Percentiles rank a stretch among this genome's conserved stretches.
These are phyloP conservation scores for Cheilosia variabilis DNA, from an alignment of 2,888 invertebrate species.

Conservation along the genomic window DNA sequence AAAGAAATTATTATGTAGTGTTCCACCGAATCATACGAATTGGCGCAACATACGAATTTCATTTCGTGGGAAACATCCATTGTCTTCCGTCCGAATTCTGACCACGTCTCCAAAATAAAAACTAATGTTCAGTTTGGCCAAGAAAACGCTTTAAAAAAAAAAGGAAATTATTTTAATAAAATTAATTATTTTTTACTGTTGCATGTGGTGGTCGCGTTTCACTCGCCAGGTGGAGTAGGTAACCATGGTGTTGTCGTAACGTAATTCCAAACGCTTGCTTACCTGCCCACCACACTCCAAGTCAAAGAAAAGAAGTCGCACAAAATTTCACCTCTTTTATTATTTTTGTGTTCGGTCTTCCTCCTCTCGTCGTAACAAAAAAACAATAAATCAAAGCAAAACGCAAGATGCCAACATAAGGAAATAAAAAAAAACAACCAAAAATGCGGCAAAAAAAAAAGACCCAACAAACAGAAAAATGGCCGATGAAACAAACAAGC, in stretches of 20 bases:
- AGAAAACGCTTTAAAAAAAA: conserved; percentile 28
- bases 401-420: conserved; percentile 61
- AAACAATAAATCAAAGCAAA: conserved; percentile 69
- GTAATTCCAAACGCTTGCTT: conserved; percentile 59
- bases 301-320: conserved; percentile 68
- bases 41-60: conserved; percentile 48
- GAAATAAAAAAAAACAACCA: conserved; percentile 7
- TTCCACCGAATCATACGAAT: conserved; percentile 48
- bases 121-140: conserved; percentile 54
- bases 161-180: conserved; percentile 46
- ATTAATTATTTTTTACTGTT: conserved; percentile 59
- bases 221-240: conserved; percentile 17
- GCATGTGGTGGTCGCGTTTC: conserved; percentile 54
- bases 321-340: conserved; percentile 71
- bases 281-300: conserved; percentile 48
- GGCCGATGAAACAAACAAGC: conserved; percentile 54
- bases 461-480: conserved; percentile 36
- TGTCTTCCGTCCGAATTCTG: conserved; percentile 51
- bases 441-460: conserved; percentile 14
- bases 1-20: conserved; percentile 46
- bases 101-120: conserved; percentile 69
- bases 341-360: conserved; percentile 14
- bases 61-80: conserved; percentile 67
- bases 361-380: conserved; percentile 60
- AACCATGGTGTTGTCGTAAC: conserved; percentile 52